These are phyloP conservation scores for Fulica atra DNA, from an alignment of 2,113 vertebrate species.

Conservation along the genomic window DNA sequence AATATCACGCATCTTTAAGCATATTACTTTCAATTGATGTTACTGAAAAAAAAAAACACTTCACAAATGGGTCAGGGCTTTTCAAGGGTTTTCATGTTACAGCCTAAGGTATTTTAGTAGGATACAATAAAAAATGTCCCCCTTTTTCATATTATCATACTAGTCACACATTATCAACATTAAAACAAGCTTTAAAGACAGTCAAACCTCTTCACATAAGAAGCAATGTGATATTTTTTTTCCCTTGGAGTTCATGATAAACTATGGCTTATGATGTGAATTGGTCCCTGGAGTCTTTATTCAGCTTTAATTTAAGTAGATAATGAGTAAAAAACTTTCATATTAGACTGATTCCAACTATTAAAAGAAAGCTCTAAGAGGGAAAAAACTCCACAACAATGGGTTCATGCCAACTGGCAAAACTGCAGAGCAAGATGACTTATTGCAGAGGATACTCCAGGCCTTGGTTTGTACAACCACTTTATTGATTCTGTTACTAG, in stretches of 20 bases:
- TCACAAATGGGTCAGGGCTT: neutral
- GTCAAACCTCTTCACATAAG: neutral
- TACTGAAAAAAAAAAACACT: neutral
- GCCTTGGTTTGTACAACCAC: neutral
- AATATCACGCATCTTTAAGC: slow-evolving; percentile 1
- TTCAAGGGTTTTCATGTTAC: neutral
- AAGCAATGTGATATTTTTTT: neutral
- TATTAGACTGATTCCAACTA: neutral
- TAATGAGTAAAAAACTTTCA: neutral
- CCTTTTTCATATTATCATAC: neutral
- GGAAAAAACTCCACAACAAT: neutral
- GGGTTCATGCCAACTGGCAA: neutral
- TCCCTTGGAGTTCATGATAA: neutral
- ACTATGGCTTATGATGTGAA: neutral
- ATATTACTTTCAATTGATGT: neutral
- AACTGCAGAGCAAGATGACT: neutral
- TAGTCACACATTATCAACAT: neutral
- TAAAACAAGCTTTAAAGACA: neutral
- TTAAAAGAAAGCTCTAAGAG: neutral
- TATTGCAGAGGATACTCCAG: neutral
- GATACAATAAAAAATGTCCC: neutral
- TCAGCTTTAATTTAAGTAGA: neutral
- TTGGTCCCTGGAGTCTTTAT: neutral
- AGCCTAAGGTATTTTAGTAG: neutral
- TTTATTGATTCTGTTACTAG: neutral